phyloP scores from a whole-genome alignment of 2,888 invertebrate genomes.

The Glaucopsyche alexis region DNA sequence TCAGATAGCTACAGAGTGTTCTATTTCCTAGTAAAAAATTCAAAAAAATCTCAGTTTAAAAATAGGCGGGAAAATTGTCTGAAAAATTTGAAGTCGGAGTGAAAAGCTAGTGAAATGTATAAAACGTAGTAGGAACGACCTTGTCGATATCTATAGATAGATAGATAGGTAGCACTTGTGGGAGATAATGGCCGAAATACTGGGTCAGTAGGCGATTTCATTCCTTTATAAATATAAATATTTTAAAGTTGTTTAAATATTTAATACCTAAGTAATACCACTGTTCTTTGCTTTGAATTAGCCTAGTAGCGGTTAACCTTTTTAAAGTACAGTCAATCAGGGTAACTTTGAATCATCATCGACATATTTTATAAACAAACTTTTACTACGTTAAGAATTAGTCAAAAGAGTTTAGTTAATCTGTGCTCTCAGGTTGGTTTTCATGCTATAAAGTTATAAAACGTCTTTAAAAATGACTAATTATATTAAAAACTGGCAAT shows the following conservation, averaged over 20 bases:
- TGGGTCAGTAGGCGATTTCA: conserved; percentile 43
- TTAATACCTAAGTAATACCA: no score
- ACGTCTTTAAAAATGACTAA: no score
- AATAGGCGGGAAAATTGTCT: not conserved
- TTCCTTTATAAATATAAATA: conserved; percentile 21
- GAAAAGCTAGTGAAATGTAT: conserved; percentile 33
- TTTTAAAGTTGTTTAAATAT: not conserved
- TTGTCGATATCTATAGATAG: conserved; percentile 63
- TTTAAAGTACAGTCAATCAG: no score
- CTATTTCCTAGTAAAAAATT: not conserved
- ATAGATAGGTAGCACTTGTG: conserved; percentile 49
- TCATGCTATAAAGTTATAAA: no score
- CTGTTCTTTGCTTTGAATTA: not conserved
- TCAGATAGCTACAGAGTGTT: not conserved
- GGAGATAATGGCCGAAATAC: conserved; percentile 40
- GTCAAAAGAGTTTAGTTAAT: no score
- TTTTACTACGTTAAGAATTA: no score
- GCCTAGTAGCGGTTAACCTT: not conserved
- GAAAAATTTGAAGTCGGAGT: not conserved
- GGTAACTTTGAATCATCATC: no score
- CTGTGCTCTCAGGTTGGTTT: no score
- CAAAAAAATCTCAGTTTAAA: not conserved
- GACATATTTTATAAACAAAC: no score
- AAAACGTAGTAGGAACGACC: conserved; percentile 56
- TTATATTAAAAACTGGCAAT: no score